Conservation (phyloP, 37 sponge, comb jelly and placozoan genomes). For the Axinella damicornis region DNA sequence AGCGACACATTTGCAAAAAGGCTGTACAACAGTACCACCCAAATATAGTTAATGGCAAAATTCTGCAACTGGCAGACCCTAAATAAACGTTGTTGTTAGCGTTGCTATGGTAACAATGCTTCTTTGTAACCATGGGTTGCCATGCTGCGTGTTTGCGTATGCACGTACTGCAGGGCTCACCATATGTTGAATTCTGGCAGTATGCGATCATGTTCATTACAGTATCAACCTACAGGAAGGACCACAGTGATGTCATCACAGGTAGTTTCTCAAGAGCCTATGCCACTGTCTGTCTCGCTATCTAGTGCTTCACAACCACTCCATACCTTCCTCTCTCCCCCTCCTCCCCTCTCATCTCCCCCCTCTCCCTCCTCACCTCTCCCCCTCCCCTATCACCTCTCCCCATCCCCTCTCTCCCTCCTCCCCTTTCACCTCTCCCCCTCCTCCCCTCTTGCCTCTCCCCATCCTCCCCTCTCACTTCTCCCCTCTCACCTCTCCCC, state of each 20-base stretch:
- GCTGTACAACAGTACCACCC: too few relatives aligned
- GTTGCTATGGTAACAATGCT: not conserved
- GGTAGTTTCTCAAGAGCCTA: not conserved
- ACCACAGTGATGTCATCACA: not conserved
- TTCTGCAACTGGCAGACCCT: not conserved
- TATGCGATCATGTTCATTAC: conserved; percentile 63
- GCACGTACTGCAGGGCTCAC: too few relatives aligned
- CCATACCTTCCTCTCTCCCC: not conserved
- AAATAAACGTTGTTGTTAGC: not conserved
- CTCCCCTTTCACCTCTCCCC: not conserved
- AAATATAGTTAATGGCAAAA: too few relatives aligned
- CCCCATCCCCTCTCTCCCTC: not conserved
- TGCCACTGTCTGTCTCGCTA: too few relatives aligned
- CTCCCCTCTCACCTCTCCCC: too few relatives aligned
- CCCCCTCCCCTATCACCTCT: not conserved
- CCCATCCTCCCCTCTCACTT: too few relatives aligned
- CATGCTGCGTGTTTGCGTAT: too few relatives aligned
- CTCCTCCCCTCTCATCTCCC: too few relatives aligned
- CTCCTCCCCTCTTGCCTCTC: too few relatives aligned
- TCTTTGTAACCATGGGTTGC: too few relatives aligned
- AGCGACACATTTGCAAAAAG: too few relatives aligned
- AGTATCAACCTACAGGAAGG: conserved; percentile 31
- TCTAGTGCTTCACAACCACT: not conserved
- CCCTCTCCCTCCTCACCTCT: too few relatives aligned
- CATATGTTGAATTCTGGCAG: conserved; percentile 81